Base-by-base conservation (phyloP, 2,888 invertebrate species). In the Cryptus armator region DNA sequence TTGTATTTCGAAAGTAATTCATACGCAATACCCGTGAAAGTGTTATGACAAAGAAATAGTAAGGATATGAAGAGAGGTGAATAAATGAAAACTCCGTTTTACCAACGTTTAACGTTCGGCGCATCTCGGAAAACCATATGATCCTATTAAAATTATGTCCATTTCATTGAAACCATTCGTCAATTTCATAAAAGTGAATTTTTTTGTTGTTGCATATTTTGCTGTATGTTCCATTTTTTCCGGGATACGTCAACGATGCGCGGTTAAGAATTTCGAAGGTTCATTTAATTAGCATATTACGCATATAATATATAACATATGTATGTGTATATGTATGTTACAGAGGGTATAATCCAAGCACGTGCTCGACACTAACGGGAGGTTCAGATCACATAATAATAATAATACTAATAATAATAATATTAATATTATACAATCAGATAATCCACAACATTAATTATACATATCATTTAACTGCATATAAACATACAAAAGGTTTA, bases 401-500 rank as follows among this genome's bases (percentile, higher is more conserved):
- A 12, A 68, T 72, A 78, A 51, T 7, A 51, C 3, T 81, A 81
- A 71, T 76, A 76, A 70, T 70, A 72, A 16, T 53, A 74, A 83
- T 79, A 19, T 37, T 68, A 68, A 77, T 78, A 74, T 78, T 62
- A 81, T 90, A 90, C 90, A 89, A 89, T 91, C 87, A 88, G 87
- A 88, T 88, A 87, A 88, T 89, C 86, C 75, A 81, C 81, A 85
- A 90, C 88, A 89, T 87, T 87, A 89, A 90, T 90, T 88, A 89
- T 87, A 85, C 90, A 90, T 86, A 89, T 91, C 87, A 91, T 91
- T 92, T 91, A 92, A 92, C 91, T 92, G 92, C 92, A 92, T 92
- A 92, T 91, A 92, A 91, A 92, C 90, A 90, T 92, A 92, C 89
- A 92, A 92, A 92, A 92, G 83, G 89, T 89, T 90, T 86, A 90